Percentiles rank a stretch among this genome's conserved stretches.
Conservation (phyloP, 2,797 vertebrate genomes). For the Denticeps clupeoides region DNA sequence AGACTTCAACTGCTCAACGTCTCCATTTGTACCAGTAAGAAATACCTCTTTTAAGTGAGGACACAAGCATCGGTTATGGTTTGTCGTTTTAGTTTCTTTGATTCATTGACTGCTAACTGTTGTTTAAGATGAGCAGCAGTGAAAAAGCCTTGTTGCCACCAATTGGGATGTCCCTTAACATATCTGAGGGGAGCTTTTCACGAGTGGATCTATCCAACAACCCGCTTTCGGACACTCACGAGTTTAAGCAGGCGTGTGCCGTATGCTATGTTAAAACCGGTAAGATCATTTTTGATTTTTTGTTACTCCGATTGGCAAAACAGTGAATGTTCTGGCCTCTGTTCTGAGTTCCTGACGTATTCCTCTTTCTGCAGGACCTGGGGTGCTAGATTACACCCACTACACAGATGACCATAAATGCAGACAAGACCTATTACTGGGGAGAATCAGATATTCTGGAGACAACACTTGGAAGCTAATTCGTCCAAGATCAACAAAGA, state of each 20-base stretch:
- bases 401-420: constrained; percentile 85
- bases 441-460: constrained; percentile 70
- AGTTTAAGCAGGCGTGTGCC: constrained; percentile 84
- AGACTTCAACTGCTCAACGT: constrained; percentile 61
- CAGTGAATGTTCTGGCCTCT: no score
- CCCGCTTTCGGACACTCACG: constrained; percentile 85
- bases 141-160: constrained; percentile 49
- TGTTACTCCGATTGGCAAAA: no score
- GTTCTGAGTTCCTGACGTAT: no score
- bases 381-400: constrained; percentile 75
- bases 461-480: constrained; percentile 88
- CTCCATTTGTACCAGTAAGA: constrained; percentile 42
- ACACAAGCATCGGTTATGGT: background rate
- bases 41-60: background rate
- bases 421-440: constrained; percentile 91
- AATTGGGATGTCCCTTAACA: constrained; percentile 65
- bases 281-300: constrained; percentile 41
- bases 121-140: constrained; percentile 72
- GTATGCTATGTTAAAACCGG: constrained; percentile 82
- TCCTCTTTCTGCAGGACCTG: constrained; percentile 57
- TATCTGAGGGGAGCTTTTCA: constrained; percentile 58
- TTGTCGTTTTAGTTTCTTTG: background rate
- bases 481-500: constrained; percentile 89
- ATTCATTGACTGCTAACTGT: no score
- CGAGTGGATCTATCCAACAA: constrained; percentile 67